Base-by-base conservation (phyloP, 1,140 invertebrate genomes). In the Trachymyrmex septentrionalis region DNA sequence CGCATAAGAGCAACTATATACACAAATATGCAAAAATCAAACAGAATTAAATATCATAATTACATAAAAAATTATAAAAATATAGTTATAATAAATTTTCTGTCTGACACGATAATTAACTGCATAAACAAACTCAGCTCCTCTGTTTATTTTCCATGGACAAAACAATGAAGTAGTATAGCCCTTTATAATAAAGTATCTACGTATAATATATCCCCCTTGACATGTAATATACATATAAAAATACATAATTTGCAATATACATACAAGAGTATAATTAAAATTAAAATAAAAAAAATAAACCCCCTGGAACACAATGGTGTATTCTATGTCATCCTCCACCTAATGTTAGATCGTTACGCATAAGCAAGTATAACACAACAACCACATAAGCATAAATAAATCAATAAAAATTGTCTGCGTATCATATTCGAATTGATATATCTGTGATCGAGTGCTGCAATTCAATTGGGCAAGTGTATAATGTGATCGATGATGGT, bases 331-430 rank as follows among this genome's bases (percentile, higher is more conserved):
- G 91, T 86, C 84, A 86, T 92, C 91, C 92, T 91, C 90, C 92
- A 93, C 89, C 92, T 90, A 86, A 82, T 89, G 90, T 93, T 93
- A 92, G 92, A 92, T 87, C 86, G 87, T 91, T 82, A 91, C 75
- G 89, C 88, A 71, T 55, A 93, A 94, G 93, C 93, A 88, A 88
- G 85, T 85, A 73, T 77, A 77, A 88, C 66, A 81, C 61, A 86
- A 92, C 89, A 89, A 93, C 86, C 91, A 93, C 91, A 91, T 86
- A 93, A 94, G 92, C 93, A 75, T 86, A 87, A 89, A 69, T 16
- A 77, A 89, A 44, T 88, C 55, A 27, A 86, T 85, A 86, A 91
- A 69, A 89, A 80, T 27, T 90, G 66, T 87, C 67, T 67, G 87
- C 75, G 53, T 72, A 78, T 82, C 48, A 69, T 85, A 64, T 76